Percentiles rank a stretch among this genome's conserved stretches.
These are phyloP conservation scores for Drosophila kuntzei DNA, from an alignment of 2,888 invertebrate species.

Conservation along the genomic window DNA sequence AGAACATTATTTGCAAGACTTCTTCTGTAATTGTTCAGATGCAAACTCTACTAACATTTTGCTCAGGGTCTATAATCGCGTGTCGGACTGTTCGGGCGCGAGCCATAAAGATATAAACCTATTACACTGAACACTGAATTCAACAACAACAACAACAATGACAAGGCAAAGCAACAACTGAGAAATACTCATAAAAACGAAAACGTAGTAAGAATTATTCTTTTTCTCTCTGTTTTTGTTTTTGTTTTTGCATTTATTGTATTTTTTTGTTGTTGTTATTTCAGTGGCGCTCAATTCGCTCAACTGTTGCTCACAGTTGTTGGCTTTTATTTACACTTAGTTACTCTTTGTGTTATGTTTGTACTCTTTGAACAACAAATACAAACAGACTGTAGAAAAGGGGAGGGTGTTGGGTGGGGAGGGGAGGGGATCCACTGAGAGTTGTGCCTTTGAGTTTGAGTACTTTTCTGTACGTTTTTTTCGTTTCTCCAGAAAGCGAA, in stretches of 20 bases:
- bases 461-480: constrained; percentile 4
- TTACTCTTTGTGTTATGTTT: constrained; percentile 46
- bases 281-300: constrained; percentile 36
- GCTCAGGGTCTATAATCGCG: constrained; percentile 56
- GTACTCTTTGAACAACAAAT: constrained; percentile 31
- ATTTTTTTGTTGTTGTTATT: constrained; percentile 19
- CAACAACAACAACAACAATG: constrained; percentile 16
- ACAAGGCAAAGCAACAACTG: constrained; percentile 19
- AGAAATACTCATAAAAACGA: constrained; percentile 37
- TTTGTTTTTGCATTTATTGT: constrained; percentile 23
- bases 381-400: constrained; percentile 4
- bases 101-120: constrained; percentile 71
- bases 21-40: not conserved
- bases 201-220: constrained; percentile 46
- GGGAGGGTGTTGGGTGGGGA: too few relatives aligned
- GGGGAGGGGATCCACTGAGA: not conserved
- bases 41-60: constrained; percentile 54
- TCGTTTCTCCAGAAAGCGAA: constrained; percentile 71
- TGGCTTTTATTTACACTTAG: constrained; percentile 51
- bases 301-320: constrained; percentile 59
- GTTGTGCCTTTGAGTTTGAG: constrained; percentile 31
- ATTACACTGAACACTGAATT: constrained; percentile 46
- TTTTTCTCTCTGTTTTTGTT: constrained; percentile 19
- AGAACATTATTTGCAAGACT: not conserved
- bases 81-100: constrained; percentile 51